phyloP scores from a whole-genome alignment of 30 jellyfish, hydroid and myxozoan species.

The Cassiopea andromeda region DNA sequence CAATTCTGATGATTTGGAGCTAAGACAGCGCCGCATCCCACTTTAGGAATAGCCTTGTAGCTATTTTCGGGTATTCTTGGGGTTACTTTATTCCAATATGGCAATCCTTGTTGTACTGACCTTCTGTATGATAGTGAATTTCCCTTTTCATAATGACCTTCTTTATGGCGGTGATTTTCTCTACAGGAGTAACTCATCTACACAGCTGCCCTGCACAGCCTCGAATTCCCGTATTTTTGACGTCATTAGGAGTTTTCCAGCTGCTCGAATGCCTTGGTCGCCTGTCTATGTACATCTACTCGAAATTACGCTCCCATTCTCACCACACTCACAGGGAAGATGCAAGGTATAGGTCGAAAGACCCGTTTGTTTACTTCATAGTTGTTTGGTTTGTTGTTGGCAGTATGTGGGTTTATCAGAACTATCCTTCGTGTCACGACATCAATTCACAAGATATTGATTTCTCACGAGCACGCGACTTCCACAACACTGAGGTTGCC shows the following conservation, averaged over 20 bases:
- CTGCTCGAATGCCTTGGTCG: slow-evolving; percentile 85
- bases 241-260: slow-evolving; percentile 81
- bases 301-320: slow-evolving; percentile 33
- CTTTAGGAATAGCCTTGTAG: too few relatives aligned
- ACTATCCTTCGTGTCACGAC: slow-evolving; percentile 76
- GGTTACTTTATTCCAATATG: too few relatives aligned
- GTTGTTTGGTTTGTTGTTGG: slow-evolving; percentile 92
- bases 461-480: background rate
- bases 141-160: background rate
- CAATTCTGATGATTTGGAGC: too few relatives aligned
- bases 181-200: slow-evolving; percentile 64
- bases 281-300: slow-evolving; percentile 50
- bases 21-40: too few relatives aligned
- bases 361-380: slow-evolving; percentile 81
- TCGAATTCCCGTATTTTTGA: slow-evolving; percentile 78
- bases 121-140: background rate
- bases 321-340: slow-evolving; percentile 49
- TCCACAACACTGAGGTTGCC: background rate
- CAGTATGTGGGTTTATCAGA: slow-evolving; percentile 95
- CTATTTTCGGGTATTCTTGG: too few relatives aligned
- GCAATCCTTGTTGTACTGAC: too few relatives aligned
- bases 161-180: background rate
- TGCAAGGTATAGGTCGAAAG: slow-evolving; percentile 71
- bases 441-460: background rate
- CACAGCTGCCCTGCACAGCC: slow-evolving; percentile 93